phyloP scores from a whole-genome alignment of 1,140 invertebrate genomes.

The Caenorhabditis latens region DNA sequence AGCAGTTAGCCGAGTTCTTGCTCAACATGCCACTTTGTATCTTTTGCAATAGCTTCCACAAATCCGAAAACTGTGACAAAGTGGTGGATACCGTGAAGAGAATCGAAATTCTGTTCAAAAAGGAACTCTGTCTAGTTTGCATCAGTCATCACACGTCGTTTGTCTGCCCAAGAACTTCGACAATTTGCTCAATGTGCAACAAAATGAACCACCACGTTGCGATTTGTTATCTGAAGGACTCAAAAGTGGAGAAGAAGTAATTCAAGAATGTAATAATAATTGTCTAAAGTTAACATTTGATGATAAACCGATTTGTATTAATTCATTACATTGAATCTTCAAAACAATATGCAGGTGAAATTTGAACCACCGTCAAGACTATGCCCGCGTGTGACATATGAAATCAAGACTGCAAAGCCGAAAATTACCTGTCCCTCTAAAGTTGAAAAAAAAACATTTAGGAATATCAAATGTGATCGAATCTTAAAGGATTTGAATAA shows the following conservation, averaged over 20 bases:
- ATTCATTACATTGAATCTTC: no score
- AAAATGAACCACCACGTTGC: constrained; percentile 30
- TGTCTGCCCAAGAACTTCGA: background rate
- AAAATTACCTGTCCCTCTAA: no score
- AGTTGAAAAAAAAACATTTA: no score
- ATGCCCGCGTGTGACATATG: no score
- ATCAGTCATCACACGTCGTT: background rate
- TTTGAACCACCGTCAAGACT: no score
- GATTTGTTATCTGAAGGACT: constrained; percentile 4
- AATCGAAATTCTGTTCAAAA: constrained; percentile 10
- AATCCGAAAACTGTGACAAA: background rate
- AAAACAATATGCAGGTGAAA: no score
- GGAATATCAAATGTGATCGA: no score
- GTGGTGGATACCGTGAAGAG: background rate
- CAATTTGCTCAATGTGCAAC: constrained; percentile 1
- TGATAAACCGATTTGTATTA: no score
- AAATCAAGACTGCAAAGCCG: no score
- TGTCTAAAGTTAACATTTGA: background rate
- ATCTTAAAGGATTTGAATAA: no score
- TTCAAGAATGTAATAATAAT: background rate
- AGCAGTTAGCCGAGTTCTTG: background rate
- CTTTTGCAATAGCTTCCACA: constrained; percentile 6
- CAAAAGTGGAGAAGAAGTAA: background rate
- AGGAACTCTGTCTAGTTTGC: constrained; percentile 13
- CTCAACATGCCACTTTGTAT: constrained; percentile 23